Evolutionary conservation across 2,888 invertebrate genomes (phyloP), one percentile per base, ranked within the genome.

Genomic region (Heteromurus nitidus): DNA sequence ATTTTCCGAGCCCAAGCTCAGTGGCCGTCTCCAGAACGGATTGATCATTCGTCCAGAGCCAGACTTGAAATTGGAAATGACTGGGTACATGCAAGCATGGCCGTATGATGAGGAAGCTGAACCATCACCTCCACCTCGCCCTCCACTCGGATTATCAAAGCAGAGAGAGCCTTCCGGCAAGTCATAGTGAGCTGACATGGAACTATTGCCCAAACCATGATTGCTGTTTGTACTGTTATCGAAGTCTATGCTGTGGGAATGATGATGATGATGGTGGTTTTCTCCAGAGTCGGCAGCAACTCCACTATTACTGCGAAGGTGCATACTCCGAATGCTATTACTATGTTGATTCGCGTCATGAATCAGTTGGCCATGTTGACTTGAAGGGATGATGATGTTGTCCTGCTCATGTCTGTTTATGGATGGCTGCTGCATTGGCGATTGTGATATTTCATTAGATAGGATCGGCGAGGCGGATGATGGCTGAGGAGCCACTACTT

Each of bases 1-100:
- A 89, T 93, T 94, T 89, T 94, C 94, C 87, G 93, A 94, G 0
- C 92, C 92, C 62, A 92, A 92, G 0, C 88, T 86, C 16, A 88
- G 84, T 1, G 88, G 86, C 31, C 87, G 84, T 77, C 88, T 88
- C 89, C 89, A 89, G 72, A 89, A 89, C 0, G 88, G 88, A 50
- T 87, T 77, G 2, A 86, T 84, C 86, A 87, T 87, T 73, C 88
- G 87, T 2, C 86, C 87, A 0, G 53, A 47, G 13, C 28, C 26
- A 70, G 75, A 13, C 13, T 42, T 13, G 3, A 42, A 42, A 22
- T 28, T n/a, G n/a, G n/a, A n/a, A n/a, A n/a, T 62, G 16, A 67
- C 65, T 13, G 76, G 67, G 42, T 76, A 68, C 68, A 69, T 47
- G 9, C 53, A n/a, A n/a, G n/a, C n/a, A 47, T 7, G 74, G 2